Percentiles rank a stretch among this genome's conserved stretches.
Conservation (phyloP, 2,113 vertebrate species). For the Brachypteracias leptosomus region DNA sequence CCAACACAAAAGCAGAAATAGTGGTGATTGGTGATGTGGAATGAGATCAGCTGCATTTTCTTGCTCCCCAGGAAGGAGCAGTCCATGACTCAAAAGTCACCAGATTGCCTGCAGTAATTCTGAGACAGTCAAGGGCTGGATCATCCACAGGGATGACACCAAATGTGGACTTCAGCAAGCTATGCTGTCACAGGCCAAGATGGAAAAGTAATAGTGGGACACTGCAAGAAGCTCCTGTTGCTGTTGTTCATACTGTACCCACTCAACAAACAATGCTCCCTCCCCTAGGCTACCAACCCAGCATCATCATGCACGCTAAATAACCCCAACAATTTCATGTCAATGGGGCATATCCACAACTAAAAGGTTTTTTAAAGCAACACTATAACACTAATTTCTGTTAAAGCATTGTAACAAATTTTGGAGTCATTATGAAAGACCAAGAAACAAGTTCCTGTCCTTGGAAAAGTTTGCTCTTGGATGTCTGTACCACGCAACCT, state of each 20-base stretch:
- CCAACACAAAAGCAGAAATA: neutral
- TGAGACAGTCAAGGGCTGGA: neutral
- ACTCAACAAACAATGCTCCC: neutral
- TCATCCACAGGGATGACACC: neutral
- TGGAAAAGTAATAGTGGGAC: neutral
- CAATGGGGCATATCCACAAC: neutral
- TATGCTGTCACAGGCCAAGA: neutral
- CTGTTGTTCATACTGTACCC: neutral
- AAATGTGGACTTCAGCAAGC: neutral
- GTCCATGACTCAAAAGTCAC: neutral
- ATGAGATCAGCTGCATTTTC: neutral
- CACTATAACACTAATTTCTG: neutral
- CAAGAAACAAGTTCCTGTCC: neutral
- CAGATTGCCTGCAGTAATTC: neutral
- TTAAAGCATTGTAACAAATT: neutral
- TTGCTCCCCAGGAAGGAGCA: neutral
- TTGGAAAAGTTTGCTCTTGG: neutral
- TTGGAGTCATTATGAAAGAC: neutral
- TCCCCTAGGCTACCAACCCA: neutral
- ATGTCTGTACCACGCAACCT: neutral
- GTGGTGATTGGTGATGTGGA: neutral
- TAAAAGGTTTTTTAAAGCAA: neutral
- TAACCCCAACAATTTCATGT: neutral
- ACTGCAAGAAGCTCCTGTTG: neutral
- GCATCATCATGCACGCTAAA: neutral